A percentile compares a stretch with the other conserved stretches of the same genome.
Evolutionary conservation across 2,797 vertebrate genomes (phyloP).

Genomic region (Psittacula derbiana): DNA sequence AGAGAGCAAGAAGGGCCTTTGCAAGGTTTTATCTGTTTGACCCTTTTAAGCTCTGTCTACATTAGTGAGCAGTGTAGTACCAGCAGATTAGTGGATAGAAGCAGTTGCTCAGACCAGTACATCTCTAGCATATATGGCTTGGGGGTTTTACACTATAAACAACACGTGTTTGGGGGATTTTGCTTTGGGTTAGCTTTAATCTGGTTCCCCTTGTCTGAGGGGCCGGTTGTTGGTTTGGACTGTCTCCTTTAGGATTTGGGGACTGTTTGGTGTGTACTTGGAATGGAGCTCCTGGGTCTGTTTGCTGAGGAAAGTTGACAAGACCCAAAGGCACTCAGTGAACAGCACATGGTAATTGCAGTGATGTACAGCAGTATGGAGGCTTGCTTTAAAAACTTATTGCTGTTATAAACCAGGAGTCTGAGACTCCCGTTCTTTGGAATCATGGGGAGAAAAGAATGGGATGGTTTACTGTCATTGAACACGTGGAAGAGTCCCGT

Average conservation of each 20-base stretch:
- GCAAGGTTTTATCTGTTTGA: neutral
- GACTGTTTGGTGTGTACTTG: neutral
- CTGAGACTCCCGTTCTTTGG: neutral
- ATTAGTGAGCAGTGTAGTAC: neutral
- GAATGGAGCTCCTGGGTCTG: neutral
- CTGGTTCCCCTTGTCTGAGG: neutral
- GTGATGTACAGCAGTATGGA: neutral
- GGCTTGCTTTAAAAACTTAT: neutral
- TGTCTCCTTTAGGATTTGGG: neutral
- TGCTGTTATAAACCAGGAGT: neutral
- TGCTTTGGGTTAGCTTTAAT: neutral
- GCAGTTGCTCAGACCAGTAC: neutral
- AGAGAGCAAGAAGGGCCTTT: neutral
- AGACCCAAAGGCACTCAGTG: neutral
- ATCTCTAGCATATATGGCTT: neutral
- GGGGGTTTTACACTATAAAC: neutral
- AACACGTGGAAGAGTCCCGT: neutral
- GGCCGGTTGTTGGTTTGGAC: neutral
- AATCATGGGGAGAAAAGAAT: neutral
- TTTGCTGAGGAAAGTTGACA: neutral
- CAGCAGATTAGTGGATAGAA: neutral
- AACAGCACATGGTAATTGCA: accelerated
- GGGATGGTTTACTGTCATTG: neutral
- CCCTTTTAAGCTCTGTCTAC: neutral
- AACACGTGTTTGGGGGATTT: neutral